Base-by-base conservation (phyloP, 2,888 invertebrate species). In the Tineola bisselliella region DNA sequence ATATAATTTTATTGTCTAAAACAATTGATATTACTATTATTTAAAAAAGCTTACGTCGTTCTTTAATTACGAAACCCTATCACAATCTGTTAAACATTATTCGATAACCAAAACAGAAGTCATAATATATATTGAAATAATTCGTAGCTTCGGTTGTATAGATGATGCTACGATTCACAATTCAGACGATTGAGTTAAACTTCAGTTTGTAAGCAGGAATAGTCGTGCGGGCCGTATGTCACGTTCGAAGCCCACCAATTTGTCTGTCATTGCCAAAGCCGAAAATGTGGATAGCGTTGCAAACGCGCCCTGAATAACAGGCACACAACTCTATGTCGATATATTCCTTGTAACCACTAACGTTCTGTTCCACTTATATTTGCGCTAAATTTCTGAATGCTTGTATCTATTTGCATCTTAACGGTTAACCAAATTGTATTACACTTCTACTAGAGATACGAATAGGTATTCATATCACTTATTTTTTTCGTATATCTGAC, bases 201-300 rank as follows among this genome's bases (percentile, higher is more conserved):
- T 56, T 58, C 8, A 58, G 58, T 58, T 58, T 58, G 58, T 58
- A 58, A 33, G 65, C 68, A 70, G 68, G 70, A 73, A 73, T 72
- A 64, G 68, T 64, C 67, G 58, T 33, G 58, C 33, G 58, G 30
- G 70, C 73, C 73, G 74, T 75, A 70, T 68, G 76, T 79, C 81
- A 81, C 81, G 79, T 78, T 68, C 75, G 66, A 66, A 69, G 69
- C 68, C 70, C 73, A 70, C 72, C 77, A 79, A 78, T 80, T 79
- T 79, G 79, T 80, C 77, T 75, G 76, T 76, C 77, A 79, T 79
- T 79, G 76, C 72, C 79, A 77, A 78, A 76, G 76, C 70, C 71
- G 68, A 73, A 62, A 62, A 62, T 60, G 62, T 57, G 62, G 60
- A 62, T 33, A 54, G 60, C 31, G 33, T 54, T 44, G 30, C 62